Base-by-base conservation (phyloP, 2,797 vertebrate genomes). In the Coregonus suidteri region DNA sequence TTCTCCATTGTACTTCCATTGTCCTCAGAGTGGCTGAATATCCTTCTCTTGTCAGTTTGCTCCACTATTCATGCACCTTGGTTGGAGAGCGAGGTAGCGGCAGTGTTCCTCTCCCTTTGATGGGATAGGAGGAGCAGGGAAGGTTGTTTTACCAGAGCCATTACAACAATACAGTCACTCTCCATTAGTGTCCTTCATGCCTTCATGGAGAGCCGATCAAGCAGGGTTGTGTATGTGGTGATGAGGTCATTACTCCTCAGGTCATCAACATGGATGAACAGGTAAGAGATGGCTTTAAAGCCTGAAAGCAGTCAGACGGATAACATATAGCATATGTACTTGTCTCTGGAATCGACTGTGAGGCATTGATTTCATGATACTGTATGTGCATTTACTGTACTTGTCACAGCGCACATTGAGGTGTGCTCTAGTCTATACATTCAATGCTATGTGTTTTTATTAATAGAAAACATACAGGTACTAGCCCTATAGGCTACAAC, bases 271-370 rank as follows among this genome's bases (percentile, higher is more conserved):
- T 65, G 71, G 75, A 84, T 75, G 76, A 86, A 83, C 74, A 62
- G n/a, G 62, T 75, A 59, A 77, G 74, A 83, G 74, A 79, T 75
- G 47, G 75, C 76, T 80, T 82, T 78, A 75, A 83, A 30, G 67
- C 82, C 82, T 80, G 75, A 64, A 74, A 80, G 81, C 67, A 81
- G 83, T 88, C 83, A 86, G 81, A 81, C 75, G 73, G 75, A 83
- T 74, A 86, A 85, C 79, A 80, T 71, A 76, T 18, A 77, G 80
- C 75, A 34, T 67, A 9, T 78, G 9, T 47, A 52, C 82, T 74
- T 81, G 35, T 51, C 73, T 41, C 77, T 69, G 51, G n/a, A 78
- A 80, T 66, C 59, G 20, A 20, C 51, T 47, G 34, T 6, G 62
- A 15, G 7, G 11, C 18, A 71, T 56, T 80, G 75, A 74, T 79